These are phyloP conservation scores for Scaptomyza reducta DNA, from an alignment of 2,888 invertebrate species.

Conservation along the genomic window DNA sequence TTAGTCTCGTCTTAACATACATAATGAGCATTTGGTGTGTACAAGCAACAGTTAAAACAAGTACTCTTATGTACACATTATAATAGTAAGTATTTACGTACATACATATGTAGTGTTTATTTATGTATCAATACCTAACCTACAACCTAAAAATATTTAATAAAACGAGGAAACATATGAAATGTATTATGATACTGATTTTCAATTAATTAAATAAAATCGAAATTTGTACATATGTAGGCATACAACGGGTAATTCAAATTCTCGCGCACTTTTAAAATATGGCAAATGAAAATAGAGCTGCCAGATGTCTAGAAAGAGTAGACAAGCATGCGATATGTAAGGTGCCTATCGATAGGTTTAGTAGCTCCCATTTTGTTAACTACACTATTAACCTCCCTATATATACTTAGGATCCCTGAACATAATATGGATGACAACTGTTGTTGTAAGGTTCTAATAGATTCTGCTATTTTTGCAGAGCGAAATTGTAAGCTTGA, in stretches of 20 bases:
- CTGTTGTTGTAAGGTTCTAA: background rate
- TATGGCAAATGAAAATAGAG: constrained; percentile 1
- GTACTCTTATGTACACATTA: constrained; percentile 41
- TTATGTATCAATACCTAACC: constrained; percentile 33
- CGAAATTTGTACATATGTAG: no score
- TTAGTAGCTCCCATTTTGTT: background rate
- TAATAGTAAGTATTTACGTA: constrained; percentile 9
- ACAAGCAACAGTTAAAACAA: constrained; percentile 47
- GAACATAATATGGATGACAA: background rate
- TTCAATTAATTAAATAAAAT: background rate
- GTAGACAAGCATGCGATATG: background rate
- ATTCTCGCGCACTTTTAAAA: background rate
- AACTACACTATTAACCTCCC: background rate
- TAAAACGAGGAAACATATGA: constrained; percentile 42
- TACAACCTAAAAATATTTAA: constrained; percentile 47
- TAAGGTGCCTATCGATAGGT: constrained; percentile 14
- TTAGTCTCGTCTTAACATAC: constrained; percentile 43
- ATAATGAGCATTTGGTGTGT: constrained; percentile 75
- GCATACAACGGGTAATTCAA: background rate
- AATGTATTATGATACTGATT: background rate
- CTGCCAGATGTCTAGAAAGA: constrained; percentile 25
- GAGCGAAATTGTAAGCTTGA: no score
- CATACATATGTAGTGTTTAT: constrained; percentile 18
- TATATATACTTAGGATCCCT: no score
- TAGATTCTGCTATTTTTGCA: background rate